These are phyloP conservation scores for Diarsia rubi DNA, from an alignment of 2,888 invertebrate species.

Conservation along the genomic window DNA sequence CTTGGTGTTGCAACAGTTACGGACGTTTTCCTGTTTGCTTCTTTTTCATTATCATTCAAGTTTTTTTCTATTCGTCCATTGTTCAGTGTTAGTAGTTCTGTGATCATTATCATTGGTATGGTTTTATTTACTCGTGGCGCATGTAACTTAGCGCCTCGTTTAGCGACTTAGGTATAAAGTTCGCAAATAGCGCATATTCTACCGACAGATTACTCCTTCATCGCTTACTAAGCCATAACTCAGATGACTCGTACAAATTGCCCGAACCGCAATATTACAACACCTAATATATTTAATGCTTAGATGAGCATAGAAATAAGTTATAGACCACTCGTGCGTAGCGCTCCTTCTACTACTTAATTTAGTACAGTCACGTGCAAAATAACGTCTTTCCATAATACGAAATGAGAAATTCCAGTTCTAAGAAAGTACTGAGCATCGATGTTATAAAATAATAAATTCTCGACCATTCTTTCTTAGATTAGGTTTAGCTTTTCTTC, in stretches of 20 bases:
- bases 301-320: slow-evolving; percentile 41
- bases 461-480: slow-evolving; percentile 13
- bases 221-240: slow-evolving; percentile 48
- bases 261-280: slow-evolving; percentile 39
- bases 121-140: slow-evolving; percentile 4
- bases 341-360: slow-evolving; percentile 38
- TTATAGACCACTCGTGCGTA: slow-evolving; percentile 38
- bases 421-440: slow-evolving; percentile 26
- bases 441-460: slow-evolving; percentile 39
- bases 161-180: slow-evolving; percentile 12
- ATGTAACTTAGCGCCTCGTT: slow-evolving; percentile 11
- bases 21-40: slow-evolving; percentile 45
- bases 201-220: slow-evolving; percentile 34
- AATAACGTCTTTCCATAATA: slow-evolving; percentile 34
- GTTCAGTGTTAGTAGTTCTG: slow-evolving; percentile 20
- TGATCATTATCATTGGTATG: slow-evolving; percentile 14
- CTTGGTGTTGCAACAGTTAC: slow-evolving; percentile 32
- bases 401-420: slow-evolving; percentile 42
- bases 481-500: slow-evolving; percentile 28
- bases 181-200: slow-evolving; percentile 28
- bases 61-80: slow-evolving; percentile 43
- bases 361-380: slow-evolving; percentile 48
- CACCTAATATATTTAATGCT: slow-evolving; percentile 53
- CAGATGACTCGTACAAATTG: slow-evolving; percentile 49
- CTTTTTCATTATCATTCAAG: slow-evolving; percentile 34